Conservation (phyloP, 2,888 invertebrate species). For the Euzophera pinguis region DNA sequence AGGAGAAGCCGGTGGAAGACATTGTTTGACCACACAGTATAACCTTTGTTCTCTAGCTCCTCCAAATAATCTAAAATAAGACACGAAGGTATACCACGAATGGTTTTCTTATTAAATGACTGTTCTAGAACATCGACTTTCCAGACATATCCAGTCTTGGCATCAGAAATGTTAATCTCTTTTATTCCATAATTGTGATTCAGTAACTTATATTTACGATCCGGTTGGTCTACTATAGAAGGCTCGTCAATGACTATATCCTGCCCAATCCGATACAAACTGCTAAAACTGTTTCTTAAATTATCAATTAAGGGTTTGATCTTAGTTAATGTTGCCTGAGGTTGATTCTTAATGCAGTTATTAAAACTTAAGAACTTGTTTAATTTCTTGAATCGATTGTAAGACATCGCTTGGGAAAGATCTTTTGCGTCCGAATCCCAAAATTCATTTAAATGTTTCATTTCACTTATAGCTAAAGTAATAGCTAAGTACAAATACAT, state of each 20-base stretch:
- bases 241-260: conserved; percentile 2
- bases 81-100: neutral
- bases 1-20: neutral
- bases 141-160: conserved; percentile 26
- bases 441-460: neutral
- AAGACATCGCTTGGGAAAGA: neutral
- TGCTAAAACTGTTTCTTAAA: neutral
- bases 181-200: neutral
- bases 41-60: neutral
- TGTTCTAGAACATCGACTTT: conserved; percentile 10
- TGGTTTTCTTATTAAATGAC: neutral
- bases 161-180: neutral
- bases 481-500: neutral
- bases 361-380: neutral
- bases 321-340: neutral
- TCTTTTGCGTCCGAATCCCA: neutral
- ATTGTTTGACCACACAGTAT: neutral
- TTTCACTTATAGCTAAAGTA: neutral
- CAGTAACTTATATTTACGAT: neutral
- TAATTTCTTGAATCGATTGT: neutral
- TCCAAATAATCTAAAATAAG: neutral
- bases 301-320: neutral
- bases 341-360: neutral
- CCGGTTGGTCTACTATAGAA: neutral
- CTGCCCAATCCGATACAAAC: neutral